These are phyloP conservation scores for Cryptophagus acutangulus DNA, from an alignment of 2,888 invertebrate genomes.

Conservation along the genomic window DNA sequence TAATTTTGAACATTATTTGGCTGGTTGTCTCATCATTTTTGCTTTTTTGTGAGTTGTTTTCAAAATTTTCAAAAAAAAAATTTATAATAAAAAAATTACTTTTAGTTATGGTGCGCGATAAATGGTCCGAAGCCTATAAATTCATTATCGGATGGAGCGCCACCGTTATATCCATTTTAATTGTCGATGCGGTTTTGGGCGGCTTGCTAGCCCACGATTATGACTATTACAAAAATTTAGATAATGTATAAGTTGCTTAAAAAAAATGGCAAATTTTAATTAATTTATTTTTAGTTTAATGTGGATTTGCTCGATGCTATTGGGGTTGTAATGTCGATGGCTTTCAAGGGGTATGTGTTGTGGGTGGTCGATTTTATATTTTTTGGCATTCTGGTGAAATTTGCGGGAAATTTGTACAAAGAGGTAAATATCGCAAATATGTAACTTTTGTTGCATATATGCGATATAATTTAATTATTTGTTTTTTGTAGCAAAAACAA, in stretches of 20 bases:
- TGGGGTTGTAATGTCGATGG: slow-evolving; percentile 39
- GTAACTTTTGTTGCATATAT: too few species aligned
- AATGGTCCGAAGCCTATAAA: too few species aligned
- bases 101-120: too few species aligned
- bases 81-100: too few species aligned
- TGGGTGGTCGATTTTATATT: slow-evolving; percentile 42
- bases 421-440: too few species aligned
- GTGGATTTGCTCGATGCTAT: slow-evolving; percentile 23
- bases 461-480: too few species aligned
- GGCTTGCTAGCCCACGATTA: not conserved
- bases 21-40: not conserved
- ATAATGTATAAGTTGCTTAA: too few species aligned
- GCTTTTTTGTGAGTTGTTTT: not conserved
- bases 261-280: too few species aligned
- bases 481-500: too few species aligned
- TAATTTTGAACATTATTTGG: not conserved
- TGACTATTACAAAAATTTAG: not conserved
- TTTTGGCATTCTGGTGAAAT: too few species aligned
- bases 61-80: not conserved
- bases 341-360: slow-evolving; percentile 44
- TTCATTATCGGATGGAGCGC: not conserved
- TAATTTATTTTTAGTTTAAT: too few species aligned
- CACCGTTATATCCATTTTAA: not conserved
- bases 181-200: not conserved
- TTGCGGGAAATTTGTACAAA: too few species aligned